A percentile compares a stretch with the other conserved stretches of the same genome.
Evolutionary conservation across 2,113 vertebrate genomes (phyloP).

Genomic region (Nanorana parkeri): DNA sequence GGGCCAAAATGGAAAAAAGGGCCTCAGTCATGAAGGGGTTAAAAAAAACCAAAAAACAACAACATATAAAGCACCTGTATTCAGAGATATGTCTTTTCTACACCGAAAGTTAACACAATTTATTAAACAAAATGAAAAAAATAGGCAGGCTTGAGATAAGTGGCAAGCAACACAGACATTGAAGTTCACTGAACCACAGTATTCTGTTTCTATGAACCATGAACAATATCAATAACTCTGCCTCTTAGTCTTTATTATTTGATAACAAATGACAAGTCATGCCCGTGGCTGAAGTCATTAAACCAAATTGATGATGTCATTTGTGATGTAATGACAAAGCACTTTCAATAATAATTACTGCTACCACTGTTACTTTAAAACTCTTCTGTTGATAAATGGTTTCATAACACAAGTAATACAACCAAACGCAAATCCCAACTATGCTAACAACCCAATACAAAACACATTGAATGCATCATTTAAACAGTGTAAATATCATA

Average conservation of each 20-base stretch:
- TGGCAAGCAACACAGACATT: conserved; percentile 17
- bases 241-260: conserved; percentile 27
- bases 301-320: conserved; percentile 51
- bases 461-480: background rate
- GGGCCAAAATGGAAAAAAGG: too few species aligned
- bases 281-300: conserved; percentile 34
- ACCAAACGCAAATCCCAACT: conserved; percentile 14
- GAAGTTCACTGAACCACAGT: conserved; percentile 40
- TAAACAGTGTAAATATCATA: conserved; percentile 36
- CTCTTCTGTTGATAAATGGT: conserved; percentile 29
- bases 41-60: too few species aligned
- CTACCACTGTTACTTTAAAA: conserved; percentile 15
- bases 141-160: conserved; percentile 29
- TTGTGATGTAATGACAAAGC: conserved; percentile 49
- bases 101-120: conserved; percentile 4
- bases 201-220: conserved; percentile 48
- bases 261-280: conserved; percentile 41
- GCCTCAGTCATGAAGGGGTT: too few species aligned
- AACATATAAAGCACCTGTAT: too few species aligned
- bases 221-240: conserved; percentile 37
- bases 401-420: background rate
- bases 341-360: conserved; percentile 50
- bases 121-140: conserved; percentile 13
- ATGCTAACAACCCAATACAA: background rate
- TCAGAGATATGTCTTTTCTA: background rate